Evolutionary conservation across 2,113 vertebrate species (phyloP).

Genomic region (Nematolebias whitei): DNA sequence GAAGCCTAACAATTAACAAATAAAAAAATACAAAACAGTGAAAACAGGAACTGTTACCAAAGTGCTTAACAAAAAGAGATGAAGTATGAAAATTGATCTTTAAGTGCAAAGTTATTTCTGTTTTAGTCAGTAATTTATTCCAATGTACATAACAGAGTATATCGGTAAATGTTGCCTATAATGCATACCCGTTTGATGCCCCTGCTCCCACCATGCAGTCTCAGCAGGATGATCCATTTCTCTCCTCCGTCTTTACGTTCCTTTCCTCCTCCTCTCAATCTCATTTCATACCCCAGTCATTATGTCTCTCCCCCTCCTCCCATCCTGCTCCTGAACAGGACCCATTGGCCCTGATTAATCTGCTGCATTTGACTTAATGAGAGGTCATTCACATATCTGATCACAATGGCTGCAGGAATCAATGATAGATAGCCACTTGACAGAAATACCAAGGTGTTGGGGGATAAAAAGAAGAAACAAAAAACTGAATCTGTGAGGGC

Average conservation of each 20-base stretch:
- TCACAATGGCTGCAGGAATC: conserved; percentile 72
- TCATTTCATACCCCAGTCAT: conserved; percentile 74
- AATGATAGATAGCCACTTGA: conserved; percentile 75
- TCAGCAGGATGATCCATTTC: conserved; percentile 61
- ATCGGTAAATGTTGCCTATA: conserved; percentile 24
- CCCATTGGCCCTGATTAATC: conserved; percentile 74
- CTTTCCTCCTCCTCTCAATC: conserved; percentile 66
- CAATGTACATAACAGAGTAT: conserved; percentile 34
- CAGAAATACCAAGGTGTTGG: conserved; percentile 63
- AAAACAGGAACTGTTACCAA: too few relatives aligned
- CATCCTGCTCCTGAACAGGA: conserved; percentile 64
- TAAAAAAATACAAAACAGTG: too few relatives aligned
- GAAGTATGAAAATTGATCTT: too few relatives aligned
- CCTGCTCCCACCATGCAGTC: conserved; percentile 32
- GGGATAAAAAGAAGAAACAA: conserved; percentile 19
- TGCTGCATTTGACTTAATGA: conserved; percentile 77
- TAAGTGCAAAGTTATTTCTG: too few relatives aligned
- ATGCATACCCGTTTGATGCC: conserved; percentile 26
- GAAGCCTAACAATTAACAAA: too few relatives aligned
- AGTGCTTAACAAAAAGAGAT: too few relatives aligned
- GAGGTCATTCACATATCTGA: conserved; percentile 78
- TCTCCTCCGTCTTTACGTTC: conserved; percentile 56
- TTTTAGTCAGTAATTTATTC: too few relatives aligned
- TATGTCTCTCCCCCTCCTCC: conserved; percentile 61
- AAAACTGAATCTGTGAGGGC: conserved; percentile 49